Conservation (phyloP, 2,113 vertebrate genomes). For the Syrrhaptes paradoxus region DNA sequence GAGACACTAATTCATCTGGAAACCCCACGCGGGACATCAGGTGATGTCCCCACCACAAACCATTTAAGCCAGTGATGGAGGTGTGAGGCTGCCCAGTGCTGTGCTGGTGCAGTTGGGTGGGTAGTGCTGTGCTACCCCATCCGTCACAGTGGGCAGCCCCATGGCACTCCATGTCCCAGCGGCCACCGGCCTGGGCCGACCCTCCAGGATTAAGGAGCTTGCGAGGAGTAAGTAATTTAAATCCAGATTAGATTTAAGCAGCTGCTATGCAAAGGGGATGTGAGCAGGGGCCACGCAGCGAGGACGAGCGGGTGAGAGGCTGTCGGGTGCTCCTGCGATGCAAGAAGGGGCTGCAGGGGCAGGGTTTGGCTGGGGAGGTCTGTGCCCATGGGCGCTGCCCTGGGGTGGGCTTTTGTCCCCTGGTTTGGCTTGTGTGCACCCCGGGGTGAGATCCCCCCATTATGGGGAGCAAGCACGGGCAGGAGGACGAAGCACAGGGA, state of each 20-base stretch:
- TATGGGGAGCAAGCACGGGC: background rate
- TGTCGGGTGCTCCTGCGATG: background rate
- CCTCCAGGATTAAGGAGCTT: conserved; percentile 62
- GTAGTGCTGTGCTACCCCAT: background rate
- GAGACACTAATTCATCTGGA: background rate
- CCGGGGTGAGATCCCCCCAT: fast-evolving
- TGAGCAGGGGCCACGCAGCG: background rate
- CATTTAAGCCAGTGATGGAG: background rate
- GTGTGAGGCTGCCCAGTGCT: background rate
- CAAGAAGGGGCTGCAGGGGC: background rate
- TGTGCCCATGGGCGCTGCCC: fast-evolving
- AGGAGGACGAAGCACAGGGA: background rate
- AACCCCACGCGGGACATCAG: background rate
- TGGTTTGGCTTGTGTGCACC: background rate
- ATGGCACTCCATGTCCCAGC: background rate
- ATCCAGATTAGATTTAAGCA: conserved; percentile 79
- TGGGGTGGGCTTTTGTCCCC: background rate
- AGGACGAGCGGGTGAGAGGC: background rate
- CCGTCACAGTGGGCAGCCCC: fast-evolving
- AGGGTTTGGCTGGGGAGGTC: fast-evolving
- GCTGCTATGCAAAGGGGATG: conserved; percentile 7
- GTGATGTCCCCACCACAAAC: background rate
- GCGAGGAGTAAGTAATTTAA: conserved; percentile 45
- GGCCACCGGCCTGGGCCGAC: conserved; percentile 45
- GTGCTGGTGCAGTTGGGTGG: fast-evolving